Conservation (phyloP, 2,113 vertebrate genomes). For the Podarcis muralis region DNA sequence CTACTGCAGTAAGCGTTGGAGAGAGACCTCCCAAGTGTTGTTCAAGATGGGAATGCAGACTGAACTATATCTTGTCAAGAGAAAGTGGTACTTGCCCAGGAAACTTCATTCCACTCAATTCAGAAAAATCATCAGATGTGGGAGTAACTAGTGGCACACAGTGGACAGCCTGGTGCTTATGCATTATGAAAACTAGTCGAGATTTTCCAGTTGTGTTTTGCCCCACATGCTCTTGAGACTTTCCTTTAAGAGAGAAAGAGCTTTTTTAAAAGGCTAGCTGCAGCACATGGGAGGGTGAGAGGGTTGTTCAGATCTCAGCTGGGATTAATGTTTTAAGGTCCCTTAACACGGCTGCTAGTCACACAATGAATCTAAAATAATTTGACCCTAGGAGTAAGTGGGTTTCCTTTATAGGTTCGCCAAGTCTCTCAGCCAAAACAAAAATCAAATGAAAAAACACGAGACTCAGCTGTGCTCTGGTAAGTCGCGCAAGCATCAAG, state of each 20-base stretch:
- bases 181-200: background rate
- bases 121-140: background rate
- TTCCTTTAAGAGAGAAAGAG: too few relatives aligned
- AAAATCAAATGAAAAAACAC: slow-evolving; percentile 5
- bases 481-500: background rate
- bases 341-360: too few relatives aligned
- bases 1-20: background rate
- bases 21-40: background rate
- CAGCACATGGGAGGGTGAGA: too few relatives aligned
- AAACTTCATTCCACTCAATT: background rate
- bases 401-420: background rate
- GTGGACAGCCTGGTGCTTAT: background rate
- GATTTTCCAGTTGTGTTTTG: background rate
- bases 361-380: too few relatives aligned
- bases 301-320: too few relatives aligned
- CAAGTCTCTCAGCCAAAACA: background rate
- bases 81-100: background rate
- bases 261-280: too few relatives aligned
- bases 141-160: background rate
- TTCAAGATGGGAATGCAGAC: background rate
- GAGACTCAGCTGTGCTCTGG: background rate
- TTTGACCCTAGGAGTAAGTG: too few relatives aligned
- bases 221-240: too few relatives aligned
- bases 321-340: too few relatives aligned
- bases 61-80: background rate